Evolutionary conservation across 2,888 invertebrate species (phyloP).

Genomic region (Ichneumoninae sp.): DNA sequence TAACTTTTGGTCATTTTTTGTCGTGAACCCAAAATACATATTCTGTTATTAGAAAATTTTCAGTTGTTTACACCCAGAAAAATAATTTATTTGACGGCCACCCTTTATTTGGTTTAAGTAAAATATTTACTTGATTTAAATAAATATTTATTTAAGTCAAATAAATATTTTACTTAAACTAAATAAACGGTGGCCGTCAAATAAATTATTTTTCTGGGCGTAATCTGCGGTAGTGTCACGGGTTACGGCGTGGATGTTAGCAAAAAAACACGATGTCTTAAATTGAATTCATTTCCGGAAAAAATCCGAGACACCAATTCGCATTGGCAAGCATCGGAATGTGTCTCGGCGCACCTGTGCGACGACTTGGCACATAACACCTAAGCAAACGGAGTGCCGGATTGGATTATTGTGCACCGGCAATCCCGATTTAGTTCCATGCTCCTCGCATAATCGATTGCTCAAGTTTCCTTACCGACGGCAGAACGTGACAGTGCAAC

Average conservation of each 20-base stretch:
- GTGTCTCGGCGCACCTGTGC: conserved; percentile 3
- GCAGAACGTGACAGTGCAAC: conserved; percentile 42
- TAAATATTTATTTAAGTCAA: too few relatives aligned
- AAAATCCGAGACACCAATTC: conserved; percentile 8
- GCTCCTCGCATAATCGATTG: conserved; percentile 59
- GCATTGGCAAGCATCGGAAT: conserved; percentile 29
- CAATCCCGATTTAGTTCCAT: conserved; percentile 37
- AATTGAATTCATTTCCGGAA: conserved; percentile 39
- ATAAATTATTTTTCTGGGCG: too few relatives aligned
- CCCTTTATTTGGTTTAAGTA: too few relatives aligned
- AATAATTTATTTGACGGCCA: too few relatives aligned
- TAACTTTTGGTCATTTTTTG: too few relatives aligned
- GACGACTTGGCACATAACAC: conserved; percentile 49
- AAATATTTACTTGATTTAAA: too few relatives aligned
- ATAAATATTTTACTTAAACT: too few relatives aligned
- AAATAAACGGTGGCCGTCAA: too few relatives aligned
- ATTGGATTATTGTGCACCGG: conserved; percentile 8
- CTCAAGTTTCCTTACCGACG: conserved; percentile 63
- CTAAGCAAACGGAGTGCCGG: conserved; percentile 26
- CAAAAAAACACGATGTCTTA: background rate
- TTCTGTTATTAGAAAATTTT: too few relatives aligned
- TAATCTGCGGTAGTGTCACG: background rate
- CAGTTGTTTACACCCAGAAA: background rate
- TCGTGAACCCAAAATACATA: too few relatives aligned
- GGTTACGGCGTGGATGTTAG: background rate